Evolutionary conservation across 1,140 invertebrate species (phyloP).

Genomic region (Paraescarpia echinospica): DNA sequence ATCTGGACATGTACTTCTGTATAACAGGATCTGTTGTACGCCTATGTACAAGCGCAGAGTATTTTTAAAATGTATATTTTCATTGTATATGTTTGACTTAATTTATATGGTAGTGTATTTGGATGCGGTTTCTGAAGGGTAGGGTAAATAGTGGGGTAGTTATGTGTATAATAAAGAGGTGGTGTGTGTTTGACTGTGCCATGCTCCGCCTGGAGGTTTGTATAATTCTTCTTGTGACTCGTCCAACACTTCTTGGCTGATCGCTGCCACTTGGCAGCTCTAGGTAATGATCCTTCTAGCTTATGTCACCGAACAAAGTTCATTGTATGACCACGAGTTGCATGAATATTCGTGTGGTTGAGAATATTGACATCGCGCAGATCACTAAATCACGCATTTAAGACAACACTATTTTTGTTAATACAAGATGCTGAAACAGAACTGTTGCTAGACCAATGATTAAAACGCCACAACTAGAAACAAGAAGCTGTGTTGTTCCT

Average conservation of each 20-base stretch:
- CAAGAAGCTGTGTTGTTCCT: neutral
- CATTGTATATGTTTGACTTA: neutral
- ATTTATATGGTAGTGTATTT: neutral
- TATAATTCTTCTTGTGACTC: neutral
- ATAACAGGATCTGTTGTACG: neutral
- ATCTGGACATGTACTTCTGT: neutral
- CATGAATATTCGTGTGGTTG: neutral
- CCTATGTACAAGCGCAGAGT: neutral
- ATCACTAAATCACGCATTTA: neutral
- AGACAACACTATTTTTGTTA: neutral
- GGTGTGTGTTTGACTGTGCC: neutral
- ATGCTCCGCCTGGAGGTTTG: neutral
- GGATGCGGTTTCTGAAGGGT: neutral
- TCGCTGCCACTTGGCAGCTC: neutral
- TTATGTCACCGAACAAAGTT: neutral
- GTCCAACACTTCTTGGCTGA: neutral
- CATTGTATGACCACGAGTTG: neutral
- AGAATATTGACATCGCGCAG: neutral
- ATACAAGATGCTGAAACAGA: neutral
- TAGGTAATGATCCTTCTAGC: neutral
- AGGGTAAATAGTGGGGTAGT: neutral
- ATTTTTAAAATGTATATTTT: constrained; percentile 1
- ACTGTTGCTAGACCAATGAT: neutral
- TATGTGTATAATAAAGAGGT: neutral
- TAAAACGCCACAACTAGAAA: too few relatives aligned